These are phyloP conservation scores for Hirtodrosophila duncani DNA, from an alignment of 2,888 invertebrate genomes.

Conservation along the genomic window DNA sequence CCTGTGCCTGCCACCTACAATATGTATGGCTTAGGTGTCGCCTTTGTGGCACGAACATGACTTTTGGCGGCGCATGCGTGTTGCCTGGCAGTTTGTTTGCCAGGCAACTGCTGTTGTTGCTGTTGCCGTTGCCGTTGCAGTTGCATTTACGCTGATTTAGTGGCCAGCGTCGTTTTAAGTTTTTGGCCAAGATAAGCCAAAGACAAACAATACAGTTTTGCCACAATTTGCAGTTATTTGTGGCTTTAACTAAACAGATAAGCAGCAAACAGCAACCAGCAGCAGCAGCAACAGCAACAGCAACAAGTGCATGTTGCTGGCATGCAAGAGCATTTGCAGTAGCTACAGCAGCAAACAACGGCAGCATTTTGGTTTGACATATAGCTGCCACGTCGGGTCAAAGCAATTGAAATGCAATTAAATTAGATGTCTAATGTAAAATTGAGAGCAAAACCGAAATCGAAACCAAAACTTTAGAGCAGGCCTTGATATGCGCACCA, in stretches of 20 bases:
- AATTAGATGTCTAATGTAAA: conserved; percentile 51
- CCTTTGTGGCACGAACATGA: conserved; percentile 70
- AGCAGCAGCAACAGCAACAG: conserved; percentile 9
- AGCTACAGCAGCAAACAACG: too few species aligned
- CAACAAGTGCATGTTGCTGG: conserved; percentile 48
- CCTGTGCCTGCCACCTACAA: conserved; percentile 58
- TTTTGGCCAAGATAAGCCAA: conserved; percentile 48
- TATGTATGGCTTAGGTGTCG: conserved; percentile 68
- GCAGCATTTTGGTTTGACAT: too few species aligned
- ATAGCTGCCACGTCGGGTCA: conserved; percentile 62
- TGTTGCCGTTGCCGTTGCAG: conserved; percentile 38
- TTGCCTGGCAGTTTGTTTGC: conserved; percentile 67
- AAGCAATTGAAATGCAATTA: conserved; percentile 67
- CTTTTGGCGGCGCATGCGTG: conserved; percentile 72
- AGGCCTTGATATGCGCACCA: conserved; percentile 13
- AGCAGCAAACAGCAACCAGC: conserved; percentile 34
- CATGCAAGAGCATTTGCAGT: conserved; percentile 29
- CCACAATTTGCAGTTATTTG: conserved; percentile 72
- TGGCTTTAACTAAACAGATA: conserved; percentile 51
- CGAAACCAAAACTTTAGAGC: conserved; percentile 1
- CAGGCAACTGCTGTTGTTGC: conserved; percentile 25
- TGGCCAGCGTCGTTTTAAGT: conserved; percentile 36
- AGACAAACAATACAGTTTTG: conserved; percentile 60
- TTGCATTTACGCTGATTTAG: conserved; percentile 59
- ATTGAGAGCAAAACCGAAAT: conserved; percentile 49